Percentiles rank a stretch among this genome's conserved stretches.
Conservation (phyloP, 2,797 vertebrate genomes). For the Petrocephalus sullivani region DNA sequence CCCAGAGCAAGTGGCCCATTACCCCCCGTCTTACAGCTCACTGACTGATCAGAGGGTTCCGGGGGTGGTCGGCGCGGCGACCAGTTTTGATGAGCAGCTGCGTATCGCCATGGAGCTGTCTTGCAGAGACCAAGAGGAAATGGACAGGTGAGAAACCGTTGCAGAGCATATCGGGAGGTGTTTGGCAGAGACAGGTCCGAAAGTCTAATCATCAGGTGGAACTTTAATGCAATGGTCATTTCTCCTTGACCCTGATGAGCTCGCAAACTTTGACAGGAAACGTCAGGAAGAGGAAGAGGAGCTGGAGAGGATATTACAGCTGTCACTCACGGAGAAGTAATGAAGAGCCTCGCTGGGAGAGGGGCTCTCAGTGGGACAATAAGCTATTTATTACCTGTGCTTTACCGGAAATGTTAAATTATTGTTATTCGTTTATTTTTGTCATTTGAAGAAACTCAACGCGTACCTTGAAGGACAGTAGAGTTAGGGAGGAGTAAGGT, state of each 20-base stretch:
- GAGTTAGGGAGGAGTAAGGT: constrained; percentile 3
- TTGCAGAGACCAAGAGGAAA: constrained; percentile 79
- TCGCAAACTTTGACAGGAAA: constrained; percentile 47
- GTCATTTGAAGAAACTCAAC: constrained; percentile 46
- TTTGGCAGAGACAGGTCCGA: not conserved
- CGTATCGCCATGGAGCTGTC: constrained; percentile 87
- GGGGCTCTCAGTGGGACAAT: constrained; percentile 41
- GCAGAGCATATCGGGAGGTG: not conserved
- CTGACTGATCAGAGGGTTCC: constrained; percentile 46
- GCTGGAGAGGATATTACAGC: constrained; percentile 80
- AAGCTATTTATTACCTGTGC: constrained; percentile 54
- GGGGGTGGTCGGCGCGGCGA: constrained; percentile 47
- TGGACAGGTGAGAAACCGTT: constrained; percentile 55
- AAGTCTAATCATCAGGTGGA: not conserved
- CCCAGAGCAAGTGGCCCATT: constrained; percentile 45
- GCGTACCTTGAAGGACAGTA: constrained; percentile 39
- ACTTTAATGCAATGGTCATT: not conserved
- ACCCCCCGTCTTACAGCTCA: constrained; percentile 56
- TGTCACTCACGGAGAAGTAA: constrained; percentile 91
- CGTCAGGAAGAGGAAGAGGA: constrained; percentile 83
- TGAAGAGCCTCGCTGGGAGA: constrained; percentile 24
- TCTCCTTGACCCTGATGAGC: not conserved
- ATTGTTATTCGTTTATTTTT: constrained; percentile 53
- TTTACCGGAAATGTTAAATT: constrained; percentile 61
- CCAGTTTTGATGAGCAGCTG: constrained; percentile 85